Base-by-base conservation (phyloP, 2,888 invertebrate species). In the Quadroppia sp. region DNA sequence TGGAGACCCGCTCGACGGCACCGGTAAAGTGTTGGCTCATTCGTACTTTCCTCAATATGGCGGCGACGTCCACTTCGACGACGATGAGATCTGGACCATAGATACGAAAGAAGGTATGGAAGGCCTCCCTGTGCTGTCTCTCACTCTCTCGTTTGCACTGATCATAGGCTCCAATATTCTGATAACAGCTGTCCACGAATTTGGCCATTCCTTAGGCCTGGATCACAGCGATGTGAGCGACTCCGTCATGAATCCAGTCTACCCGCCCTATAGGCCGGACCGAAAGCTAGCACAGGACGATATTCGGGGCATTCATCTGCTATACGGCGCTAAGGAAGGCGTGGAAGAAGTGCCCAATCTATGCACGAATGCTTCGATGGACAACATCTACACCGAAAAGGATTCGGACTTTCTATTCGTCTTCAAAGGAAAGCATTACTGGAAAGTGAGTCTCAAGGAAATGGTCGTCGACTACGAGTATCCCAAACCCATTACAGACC, bases 41-140 rank as follows among this genome's bases (percentile, higher is more conserved):
- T 36, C 67, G 1, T 67, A 67, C 23, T 67, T 67, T 40, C 67
- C 67, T 32, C 67, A 67, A 23, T 67, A 67, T 40, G 67, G 67
- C 6, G 67, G 67, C 1, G 67, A 67, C 67, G 67, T 23, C 23
- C 67, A 67, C 67, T 67, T 67, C 42, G 67, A 67, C 36, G 67
- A 67, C 67, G 67, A 67, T 15, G 67, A 67, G n/a, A 67, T 67
- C n/a, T 67, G 67, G 67, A 67, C 67, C 1, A n/a, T 67, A 11
- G 42, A 40, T 40, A 9, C 13, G 4, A 17, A 7, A 7, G 20
- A 40, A n/a, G 67, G 67, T 67, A 40, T 67, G 6, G 32, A 30
- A 17, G 13, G 3, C 2, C 6, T 23, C 28, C 32, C 61, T 15
- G 25, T 61, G 7, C 23, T 23, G 17, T 20, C 23, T 23, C 13